phyloP scores from a whole-genome alignment of 2,113 vertebrate genomes.

The Campylomormyrus tamandua region DNA sequence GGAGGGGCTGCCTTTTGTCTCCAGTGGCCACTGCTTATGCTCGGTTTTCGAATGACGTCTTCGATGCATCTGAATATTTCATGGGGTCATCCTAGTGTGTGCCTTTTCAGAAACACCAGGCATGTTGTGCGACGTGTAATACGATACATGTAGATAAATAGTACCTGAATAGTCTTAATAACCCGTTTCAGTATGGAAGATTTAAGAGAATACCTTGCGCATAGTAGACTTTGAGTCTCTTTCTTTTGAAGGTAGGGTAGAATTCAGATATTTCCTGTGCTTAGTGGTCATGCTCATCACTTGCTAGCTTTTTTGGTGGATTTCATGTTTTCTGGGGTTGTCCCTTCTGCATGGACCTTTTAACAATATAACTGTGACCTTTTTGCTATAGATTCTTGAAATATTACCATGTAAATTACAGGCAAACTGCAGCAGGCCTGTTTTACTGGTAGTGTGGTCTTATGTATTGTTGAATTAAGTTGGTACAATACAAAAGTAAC shows the following conservation, averaged over 20 bases:
- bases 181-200: background rate
- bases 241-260: background rate
- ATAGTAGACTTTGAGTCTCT: background rate
- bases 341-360: background rate
- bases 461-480: background rate
- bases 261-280: background rate
- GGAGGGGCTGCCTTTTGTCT: background rate
- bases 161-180: background rate
- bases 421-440: background rate
- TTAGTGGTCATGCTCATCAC: background rate
- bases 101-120: background rate
- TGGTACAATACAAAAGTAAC: background rate
- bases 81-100: background rate
- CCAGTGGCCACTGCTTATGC: background rate
- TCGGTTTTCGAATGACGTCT: background rate
- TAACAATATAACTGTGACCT: background rate
- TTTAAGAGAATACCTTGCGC: background rate
- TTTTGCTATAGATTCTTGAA: background rate
- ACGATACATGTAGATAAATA: background rate
- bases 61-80: background rate
- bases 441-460: background rate
- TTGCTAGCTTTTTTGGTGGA: background rate
- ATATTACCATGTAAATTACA: background rate
- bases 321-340: background rate
- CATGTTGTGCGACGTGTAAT: background rate